Evolutionary conservation across 2,797 vertebrate species (phyloP).

Genomic region (Prionace glauca): DNA sequence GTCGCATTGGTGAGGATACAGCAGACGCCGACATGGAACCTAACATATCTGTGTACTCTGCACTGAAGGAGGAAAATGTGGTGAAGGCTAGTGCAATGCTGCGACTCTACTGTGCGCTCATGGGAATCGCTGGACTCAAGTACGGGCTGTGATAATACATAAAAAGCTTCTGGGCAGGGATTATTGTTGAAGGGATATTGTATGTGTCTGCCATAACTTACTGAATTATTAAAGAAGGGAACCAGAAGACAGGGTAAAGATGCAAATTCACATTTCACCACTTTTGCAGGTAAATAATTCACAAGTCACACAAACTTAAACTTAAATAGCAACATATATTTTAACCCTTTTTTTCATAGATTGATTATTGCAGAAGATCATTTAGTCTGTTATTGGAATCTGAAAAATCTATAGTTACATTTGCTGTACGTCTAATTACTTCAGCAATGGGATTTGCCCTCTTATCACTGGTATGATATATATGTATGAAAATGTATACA

Average conservation of each 20-base stretch:
- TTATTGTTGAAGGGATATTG: not conserved
- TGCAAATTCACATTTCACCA: not conserved
- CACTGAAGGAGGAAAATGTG: constrained; percentile 88
- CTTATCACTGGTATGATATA: too few relatives aligned
- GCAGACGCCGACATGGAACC: constrained; percentile 59
- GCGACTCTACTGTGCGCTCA: constrained; percentile 89
- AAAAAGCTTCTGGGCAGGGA: not conserved
- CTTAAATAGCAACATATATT: not conserved
- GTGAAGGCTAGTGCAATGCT: constrained; percentile 94
- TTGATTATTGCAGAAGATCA: not conserved
- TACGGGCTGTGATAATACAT: constrained; percentile 47
- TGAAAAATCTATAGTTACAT: too few relatives aligned
- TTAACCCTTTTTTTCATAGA: not conserved
- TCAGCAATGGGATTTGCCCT: not conserved
- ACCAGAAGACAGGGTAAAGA: not conserved
- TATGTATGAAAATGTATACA: not conserved
- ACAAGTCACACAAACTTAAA: not conserved
- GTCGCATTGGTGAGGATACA: constrained; percentile 69
- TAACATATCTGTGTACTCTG: constrained; percentile 72
- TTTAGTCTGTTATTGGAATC: not conserved
- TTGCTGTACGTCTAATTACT: not conserved
- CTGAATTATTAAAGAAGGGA: not conserved
- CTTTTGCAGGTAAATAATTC: not conserved
- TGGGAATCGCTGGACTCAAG: constrained; percentile 98
- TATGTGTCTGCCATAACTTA: not conserved